Evolutionary conservation across 1,140 invertebrate genomes (phyloP).

Genomic region (Grapholita molesta): DNA sequence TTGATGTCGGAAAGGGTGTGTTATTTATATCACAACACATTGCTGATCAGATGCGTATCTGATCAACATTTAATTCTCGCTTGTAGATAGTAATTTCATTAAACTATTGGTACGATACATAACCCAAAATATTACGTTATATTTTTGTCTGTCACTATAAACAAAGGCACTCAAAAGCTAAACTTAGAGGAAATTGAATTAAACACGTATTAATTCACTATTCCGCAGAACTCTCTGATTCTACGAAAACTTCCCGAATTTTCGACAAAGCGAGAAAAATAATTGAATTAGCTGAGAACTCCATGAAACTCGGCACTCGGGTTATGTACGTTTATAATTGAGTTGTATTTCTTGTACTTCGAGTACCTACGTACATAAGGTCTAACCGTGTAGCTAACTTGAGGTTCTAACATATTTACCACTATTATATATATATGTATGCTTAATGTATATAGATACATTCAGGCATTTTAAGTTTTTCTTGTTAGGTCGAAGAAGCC

Average conservation of each 20-base stretch:
- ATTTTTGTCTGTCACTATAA: background rate
- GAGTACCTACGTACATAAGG: no score
- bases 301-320: background rate
- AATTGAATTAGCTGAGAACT: constrained; percentile 11
- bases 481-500: no score
- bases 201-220: constrained; percentile 17
- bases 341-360: background rate
- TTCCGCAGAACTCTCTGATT: background rate
- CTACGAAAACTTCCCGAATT: background rate
- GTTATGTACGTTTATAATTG: background rate
- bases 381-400: no score
- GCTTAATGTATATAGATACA: no score
- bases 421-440: no score
- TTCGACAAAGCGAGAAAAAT: constrained; percentile 14
- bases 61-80: no score
- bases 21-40: no score
- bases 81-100: no score
- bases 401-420: background rate
- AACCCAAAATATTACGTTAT: background rate
- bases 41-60: no score
- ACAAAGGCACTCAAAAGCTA: background rate
- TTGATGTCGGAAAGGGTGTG: no score
- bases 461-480: no score
- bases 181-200: constrained; percentile 7
- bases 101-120: no score